These are phyloP conservation scores for Piscicola geometra DNA, from an alignment of 2,888 invertebrate genomes.

Conservation along the genomic window DNA sequence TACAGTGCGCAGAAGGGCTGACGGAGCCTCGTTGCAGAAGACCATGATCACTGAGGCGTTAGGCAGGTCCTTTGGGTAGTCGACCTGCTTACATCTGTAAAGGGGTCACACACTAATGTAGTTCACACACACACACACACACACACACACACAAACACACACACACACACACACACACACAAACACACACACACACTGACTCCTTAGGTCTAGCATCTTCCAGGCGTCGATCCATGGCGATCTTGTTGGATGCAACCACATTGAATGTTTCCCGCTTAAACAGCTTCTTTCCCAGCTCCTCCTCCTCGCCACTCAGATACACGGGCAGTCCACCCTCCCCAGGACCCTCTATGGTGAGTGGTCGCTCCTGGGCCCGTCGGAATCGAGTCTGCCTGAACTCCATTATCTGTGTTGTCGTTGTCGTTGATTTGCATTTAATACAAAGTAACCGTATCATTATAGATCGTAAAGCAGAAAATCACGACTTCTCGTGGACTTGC, in stretches of 20 bases:
- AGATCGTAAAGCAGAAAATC: not conserved
- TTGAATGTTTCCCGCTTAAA: slow-evolving; percentile 81
- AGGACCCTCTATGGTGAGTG: slow-evolving; percentile 45
- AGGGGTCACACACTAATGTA: no score
- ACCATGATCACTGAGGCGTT: slow-evolving; percentile 70
- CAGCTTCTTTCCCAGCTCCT: slow-evolving; percentile 63
- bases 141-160: no score
- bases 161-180: no score
- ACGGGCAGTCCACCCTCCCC: slow-evolving; percentile 53
- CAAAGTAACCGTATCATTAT: not conserved
- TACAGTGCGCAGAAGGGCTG: slow-evolving; percentile 75
- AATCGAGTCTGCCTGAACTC: slow-evolving; percentile 37
- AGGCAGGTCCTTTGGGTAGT: slow-evolving; percentile 66
- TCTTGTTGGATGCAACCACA: slow-evolving; percentile 78
- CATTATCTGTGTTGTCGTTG: slow-evolving; percentile 18
- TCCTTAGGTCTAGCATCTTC: slow-evolving; percentile 62
- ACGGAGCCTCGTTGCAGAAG: slow-evolving; percentile 85
- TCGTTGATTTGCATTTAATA: not conserved
- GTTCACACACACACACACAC: no score
- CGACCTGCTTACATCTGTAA: slow-evolving; percentile 63
- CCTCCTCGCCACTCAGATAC: slow-evolving; percentile 58
- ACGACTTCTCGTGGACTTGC: not conserved
- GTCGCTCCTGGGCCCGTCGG: slow-evolving; percentile 32
- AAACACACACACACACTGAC: no score
- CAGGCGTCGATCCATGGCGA: slow-evolving; percentile 75